These are phyloP conservation scores for Coelinius sp. DNA, from an alignment of 2,888 invertebrate genomes.

Conservation along the genomic window DNA sequence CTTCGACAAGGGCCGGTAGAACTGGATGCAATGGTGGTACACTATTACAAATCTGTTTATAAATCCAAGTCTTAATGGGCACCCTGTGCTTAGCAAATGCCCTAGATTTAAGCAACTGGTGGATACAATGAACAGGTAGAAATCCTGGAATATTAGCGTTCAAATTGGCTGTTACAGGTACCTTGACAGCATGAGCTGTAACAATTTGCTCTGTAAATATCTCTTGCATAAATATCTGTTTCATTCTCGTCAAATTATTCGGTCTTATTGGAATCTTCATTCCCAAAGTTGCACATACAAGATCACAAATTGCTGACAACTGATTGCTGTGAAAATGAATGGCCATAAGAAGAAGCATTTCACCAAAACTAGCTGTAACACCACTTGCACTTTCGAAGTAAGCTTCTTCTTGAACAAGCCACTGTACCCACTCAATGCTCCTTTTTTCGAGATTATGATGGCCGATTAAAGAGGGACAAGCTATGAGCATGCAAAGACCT, in stretches of 20 bases:
- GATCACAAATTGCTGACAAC: slow-evolving; percentile 90
- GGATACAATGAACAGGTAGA: slow-evolving; percentile 96
- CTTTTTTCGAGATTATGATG: slow-evolving; percentile 81
- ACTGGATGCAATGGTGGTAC: slow-evolving; percentile 94
- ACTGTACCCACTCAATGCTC: slow-evolving; percentile 93
- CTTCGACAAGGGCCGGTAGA: slow-evolving; percentile 92
- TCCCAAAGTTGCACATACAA: slow-evolving; percentile 93
- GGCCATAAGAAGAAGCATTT: slow-evolving; percentile 95
- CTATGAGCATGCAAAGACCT: slow-evolving; percentile 93
- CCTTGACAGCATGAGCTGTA: slow-evolving; percentile 95
- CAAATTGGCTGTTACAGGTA: slow-evolving; percentile 91
- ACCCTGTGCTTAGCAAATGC: slow-evolving; percentile 97
- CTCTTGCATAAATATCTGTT: slow-evolving; percentile 95
- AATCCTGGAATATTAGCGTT: slow-evolving; percentile 93
- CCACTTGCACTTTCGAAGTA: slow-evolving; percentile 90
- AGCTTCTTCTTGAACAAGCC: slow-evolving; percentile 92
- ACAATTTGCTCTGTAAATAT: slow-evolving; percentile 98
- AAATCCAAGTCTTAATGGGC: slow-evolving; percentile 97
- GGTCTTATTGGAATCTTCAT: slow-evolving; percentile 94
- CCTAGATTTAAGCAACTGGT: slow-evolving; percentile 92
- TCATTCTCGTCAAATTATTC: slow-evolving; percentile 89
- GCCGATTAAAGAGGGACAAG: slow-evolving; percentile 89
- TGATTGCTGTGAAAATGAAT: slow-evolving; percentile 98
- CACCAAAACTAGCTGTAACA: slow-evolving; percentile 91
- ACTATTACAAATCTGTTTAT: slow-evolving; percentile 90